Evolutionary conservation across 2,888 invertebrate genomes (phyloP), one percentile per base, ranked within the genome.

Genomic region (Amaurobius ferox): DNA sequence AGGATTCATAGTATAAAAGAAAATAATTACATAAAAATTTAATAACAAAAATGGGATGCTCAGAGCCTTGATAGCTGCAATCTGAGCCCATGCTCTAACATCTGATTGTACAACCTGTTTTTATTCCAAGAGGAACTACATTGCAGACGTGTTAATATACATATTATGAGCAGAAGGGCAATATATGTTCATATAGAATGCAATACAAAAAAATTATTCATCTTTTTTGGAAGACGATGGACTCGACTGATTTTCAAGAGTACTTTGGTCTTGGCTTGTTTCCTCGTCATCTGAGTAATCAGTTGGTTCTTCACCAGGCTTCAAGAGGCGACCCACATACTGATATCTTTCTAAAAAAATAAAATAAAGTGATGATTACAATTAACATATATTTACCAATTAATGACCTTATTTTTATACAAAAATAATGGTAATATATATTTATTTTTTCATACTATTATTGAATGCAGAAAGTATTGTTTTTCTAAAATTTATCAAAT

Each of bases 291-390:
- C 88, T 9, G 88, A 88, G 40, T 86, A 88, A 67, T 88, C 88
- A 29, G 86, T 88, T 9, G 88, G 86, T 30, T 95, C 94, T 90
- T 98, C 98, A 13, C 97, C 98, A 0, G 97, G 97, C 91, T 95
- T 97, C 91, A 98, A 92, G 76, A 98, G 92, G 90, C 95, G 94
- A 19, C 98, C 98, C 44, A 98, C 96, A 88, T 95, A 94, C 55
- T 96, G 96, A 92, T 98, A 98, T 92, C 96, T 97, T 93, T 98
- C 98, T 97, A 35, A 30, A 64, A 64, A 28, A 29, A 64, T 5
- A 2, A 64, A 29, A 28, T 64, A 1, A 5, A 29, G 3, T 13
- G 1, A 5, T 64, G n/a, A 0, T 13, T 1, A 29, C 30, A 30
- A 30, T 3, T n/a, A n/a, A n/a, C n/a, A n/a, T n/a, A n/a, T n/a